Evolutionary conservation across 2,113 vertebrate genomes (phyloP), one percentile per base, ranked within the genome.

Genomic region (Phalacrocorax carbo): DNA sequence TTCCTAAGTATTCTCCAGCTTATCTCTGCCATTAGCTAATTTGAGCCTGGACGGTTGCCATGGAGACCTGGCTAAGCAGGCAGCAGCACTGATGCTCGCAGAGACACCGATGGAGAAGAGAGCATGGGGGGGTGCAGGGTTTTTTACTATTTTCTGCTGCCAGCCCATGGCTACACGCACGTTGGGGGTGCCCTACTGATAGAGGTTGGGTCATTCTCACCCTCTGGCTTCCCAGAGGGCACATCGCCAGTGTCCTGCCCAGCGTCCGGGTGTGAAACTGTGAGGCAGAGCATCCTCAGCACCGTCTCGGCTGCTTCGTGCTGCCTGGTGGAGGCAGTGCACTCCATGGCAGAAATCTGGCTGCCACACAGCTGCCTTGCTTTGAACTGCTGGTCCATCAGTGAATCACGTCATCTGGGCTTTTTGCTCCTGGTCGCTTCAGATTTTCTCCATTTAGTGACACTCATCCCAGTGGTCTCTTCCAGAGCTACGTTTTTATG

Each of bases 111-210:
- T 1, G 36, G 44, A 17, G 80, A 66, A 42, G 68, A 26, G 52
- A 62, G 49, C 30, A 9, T 2, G 7, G 30, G 5, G 7, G 26
- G 7, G 51, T 5, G 38, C 32, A 15, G 72, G 86, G 9, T 36
- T 52, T 10, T 13, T 26, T 44, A 17, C 36, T 12, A 0, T 8
- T 36, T 65, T 9, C 62, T 22, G 23, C 65, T 55, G 60, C 62
- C 75, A 70, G 44, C 36, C 61, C 57, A 2, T 1, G 9, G n/a
- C 54, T 32, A 21, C 36, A 5, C 0, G 1, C 29, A 42, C 22
- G 0, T 0, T 2, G 10, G 1, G 69, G 83, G n/a, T 46, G 40
- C 8, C 38, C 61, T 32, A 0, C 0, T 13, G 51, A 2, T 1
- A 16, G 25, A 27, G 30, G 3, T 1, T 29, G 83, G 79, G 23